Evolutionary conservation across 1,140 invertebrate species (phyloP), one percentile per base, ranked within the genome.

Genomic region (Muscidifurax raptorellus): DNA sequence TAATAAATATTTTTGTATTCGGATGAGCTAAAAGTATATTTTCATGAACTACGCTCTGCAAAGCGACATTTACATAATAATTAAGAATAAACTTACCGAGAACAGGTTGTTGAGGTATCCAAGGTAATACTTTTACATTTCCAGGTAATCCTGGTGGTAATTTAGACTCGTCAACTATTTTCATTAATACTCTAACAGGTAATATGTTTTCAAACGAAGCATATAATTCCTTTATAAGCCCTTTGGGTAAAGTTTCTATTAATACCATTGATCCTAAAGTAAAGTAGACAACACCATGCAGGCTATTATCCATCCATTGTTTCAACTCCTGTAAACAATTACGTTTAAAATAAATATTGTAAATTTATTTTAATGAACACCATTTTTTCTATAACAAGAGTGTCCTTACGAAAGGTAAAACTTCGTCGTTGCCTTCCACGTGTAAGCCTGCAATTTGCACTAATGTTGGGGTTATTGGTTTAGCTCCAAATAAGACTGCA

Each of bases 261-360:
- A 94, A 93, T 28, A 96, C 90, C 87, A 95, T 93, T 9, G 96
- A 95, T 52, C 96, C 96, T 88, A 96, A 94, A 87, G 94, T 95
- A 85, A 96, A 95, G 85, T 95, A 95, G 44, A 97, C 94, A 2
- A 96, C 94, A 0, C 96, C 96, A 86, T 95, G 89, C 85, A 93
- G 92, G 44, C 95, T 94, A 85, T 94, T 94, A 85, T 96, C 95
- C 74, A 96, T 91, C 89, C 95, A 95, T 80, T 94, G 93, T 87
- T 95, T 92, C n/a, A 96, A 88, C 59, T 95, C 94, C 95, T 96
- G n/a, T 30, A 83, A 27, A n/a, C n/a, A n/a, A n/a, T n/a, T n/a
- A n/a, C n/a, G n/a, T n/a, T n/a, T n/a, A n/a, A n/a, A n/a, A n/a
- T n/a, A n/a, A n/a, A n/a, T n/a, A n/a, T n/a, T n/a, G n/a, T n/a